phyloP scores from a whole-genome alignment of 2,113 vertebrate genomes.

The Baryphthengus martii region DNA sequence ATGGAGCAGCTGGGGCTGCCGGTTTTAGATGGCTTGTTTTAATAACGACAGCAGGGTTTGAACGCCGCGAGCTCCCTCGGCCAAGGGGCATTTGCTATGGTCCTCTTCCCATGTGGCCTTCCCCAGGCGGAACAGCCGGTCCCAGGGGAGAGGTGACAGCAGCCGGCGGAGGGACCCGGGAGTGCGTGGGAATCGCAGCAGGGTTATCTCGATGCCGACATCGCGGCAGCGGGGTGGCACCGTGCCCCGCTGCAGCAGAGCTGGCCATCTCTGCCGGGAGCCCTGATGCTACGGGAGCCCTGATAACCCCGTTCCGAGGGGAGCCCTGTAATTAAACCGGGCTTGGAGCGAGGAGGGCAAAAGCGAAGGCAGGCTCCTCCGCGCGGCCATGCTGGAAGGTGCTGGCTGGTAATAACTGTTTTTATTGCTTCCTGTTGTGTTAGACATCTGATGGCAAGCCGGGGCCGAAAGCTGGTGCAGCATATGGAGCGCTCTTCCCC shows the following conservation, averaged over 20 bases:
- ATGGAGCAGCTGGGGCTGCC: background rate
- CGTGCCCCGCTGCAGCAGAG: background rate
- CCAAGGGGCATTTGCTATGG: accelerated
- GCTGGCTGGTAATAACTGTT: background rate
- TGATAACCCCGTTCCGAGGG: accelerated
- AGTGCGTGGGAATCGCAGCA: accelerated
- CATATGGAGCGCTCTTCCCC: slow-evolving; percentile 11
- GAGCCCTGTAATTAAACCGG: too few relatives aligned
- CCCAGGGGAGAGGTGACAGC: background rate
- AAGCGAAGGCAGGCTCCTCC: background rate
- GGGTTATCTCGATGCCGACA: background rate
- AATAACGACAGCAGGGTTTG: background rate
- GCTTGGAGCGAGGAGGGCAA: accelerated
- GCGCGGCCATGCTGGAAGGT: background rate
- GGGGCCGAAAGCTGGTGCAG: background rate
- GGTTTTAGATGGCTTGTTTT: background rate
- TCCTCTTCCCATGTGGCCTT: background rate
- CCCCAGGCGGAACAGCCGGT: accelerated
- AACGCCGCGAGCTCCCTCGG: background rate
- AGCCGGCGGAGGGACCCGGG: accelerated
- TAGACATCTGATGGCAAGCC: slow-evolving; percentile 4
- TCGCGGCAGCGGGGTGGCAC: accelerated
- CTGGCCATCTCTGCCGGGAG: background rate
- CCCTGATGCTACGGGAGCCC: accelerated
- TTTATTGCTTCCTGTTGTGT: slow-evolving; percentile 38